Conservation (phyloP, 1,140 invertebrate genomes). For the Portunus trituberculatus region DNA sequence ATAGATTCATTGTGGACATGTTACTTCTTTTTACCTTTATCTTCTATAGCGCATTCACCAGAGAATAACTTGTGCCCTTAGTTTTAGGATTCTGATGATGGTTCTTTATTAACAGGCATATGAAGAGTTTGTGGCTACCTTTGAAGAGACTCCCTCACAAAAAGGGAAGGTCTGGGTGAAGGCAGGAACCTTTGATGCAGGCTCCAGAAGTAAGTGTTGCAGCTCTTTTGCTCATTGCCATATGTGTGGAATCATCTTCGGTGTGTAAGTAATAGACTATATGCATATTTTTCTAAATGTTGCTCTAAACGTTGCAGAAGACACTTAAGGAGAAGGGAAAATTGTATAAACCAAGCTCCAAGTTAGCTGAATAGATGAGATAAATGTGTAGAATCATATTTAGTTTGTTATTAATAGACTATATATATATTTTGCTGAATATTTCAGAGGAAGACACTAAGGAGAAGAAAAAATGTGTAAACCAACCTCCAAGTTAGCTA, state of each 20-base stretch:
- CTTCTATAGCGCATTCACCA: too few species aligned
- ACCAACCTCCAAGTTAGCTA: slow-evolving; percentile 56
- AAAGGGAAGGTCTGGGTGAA: slow-evolving; percentile 96
- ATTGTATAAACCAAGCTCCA: slow-evolving; percentile 48
- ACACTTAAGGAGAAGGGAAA: neutral
- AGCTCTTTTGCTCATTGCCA: too few species aligned
- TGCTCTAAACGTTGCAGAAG: too few species aligned
- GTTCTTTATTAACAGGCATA: slow-evolving; percentile 82
- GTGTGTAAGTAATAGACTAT: too few species aligned
- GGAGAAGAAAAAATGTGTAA: slow-evolving; percentile 13
- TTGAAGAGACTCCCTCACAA: slow-evolving; percentile 91
- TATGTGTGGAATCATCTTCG: too few species aligned
- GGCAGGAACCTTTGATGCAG: slow-evolving; percentile 97
- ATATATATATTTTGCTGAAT: too few species aligned
- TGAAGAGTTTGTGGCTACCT: slow-evolving; percentile 98
- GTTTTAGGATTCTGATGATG: too few species aligned
- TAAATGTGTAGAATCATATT: neutral
- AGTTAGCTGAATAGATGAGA: slow-evolving; percentile 38
- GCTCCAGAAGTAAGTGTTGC: slow-evolving; percentile 88
- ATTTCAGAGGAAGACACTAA: too few species aligned
- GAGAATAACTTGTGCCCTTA: too few species aligned
- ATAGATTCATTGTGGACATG: neutral
- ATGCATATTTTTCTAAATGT: too few species aligned
- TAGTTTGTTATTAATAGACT: neutral
- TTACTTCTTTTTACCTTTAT: neutral